Evolutionary conservation across 1,140 invertebrate genomes (phyloP), one percentile per base, ranked within the genome.

Genomic region (Chironomus tepperi): DNA sequence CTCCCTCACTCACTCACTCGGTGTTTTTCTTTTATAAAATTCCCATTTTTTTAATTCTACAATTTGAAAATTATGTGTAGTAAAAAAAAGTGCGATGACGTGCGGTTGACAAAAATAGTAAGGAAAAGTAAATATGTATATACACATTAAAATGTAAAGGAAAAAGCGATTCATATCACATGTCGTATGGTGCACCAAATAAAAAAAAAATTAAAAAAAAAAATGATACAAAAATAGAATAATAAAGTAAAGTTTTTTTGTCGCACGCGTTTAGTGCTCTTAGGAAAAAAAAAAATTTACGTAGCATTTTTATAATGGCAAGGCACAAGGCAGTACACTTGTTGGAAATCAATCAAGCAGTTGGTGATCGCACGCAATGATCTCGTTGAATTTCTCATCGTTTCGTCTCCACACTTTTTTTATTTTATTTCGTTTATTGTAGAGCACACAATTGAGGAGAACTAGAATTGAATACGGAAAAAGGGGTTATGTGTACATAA

Each of bases 271-370:
- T 57, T 57, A 57, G 47, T 57, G 47, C n/a, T 57, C 47, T 57
- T 12, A 57, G 47, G 12, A 57, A 57, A 47, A 47, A 47, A 57
- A 57, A 47, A 15, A 57, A 12, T 57, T n/a, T 57, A 47, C 43
- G 15, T 15, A 57, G 47, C 47, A 57, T 5, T 34, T 34, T 34
- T 34, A 34, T 34, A 34, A 57, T 57, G 15, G 47, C 5, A n/a
- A 57, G n/a, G 47, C 47, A 57, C 47, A 57, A 15, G 24, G 24
- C n/a, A 19, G 65, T 70, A 70, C 65, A 70, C 65, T 70, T 70
- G 65, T 70, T 70, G 16, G 65, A 70, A 70, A 70, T 70, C 65
- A 70, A 70, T 70, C 65, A 70, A 18, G 16, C 65, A 70, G 65
- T 70, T 57, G 47, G 47, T 57, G 47, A 57, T 57, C 47, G 47